Conservation (phyloP, 2,888 invertebrate species). For the Phragmatobia fuliginosa region DNA sequence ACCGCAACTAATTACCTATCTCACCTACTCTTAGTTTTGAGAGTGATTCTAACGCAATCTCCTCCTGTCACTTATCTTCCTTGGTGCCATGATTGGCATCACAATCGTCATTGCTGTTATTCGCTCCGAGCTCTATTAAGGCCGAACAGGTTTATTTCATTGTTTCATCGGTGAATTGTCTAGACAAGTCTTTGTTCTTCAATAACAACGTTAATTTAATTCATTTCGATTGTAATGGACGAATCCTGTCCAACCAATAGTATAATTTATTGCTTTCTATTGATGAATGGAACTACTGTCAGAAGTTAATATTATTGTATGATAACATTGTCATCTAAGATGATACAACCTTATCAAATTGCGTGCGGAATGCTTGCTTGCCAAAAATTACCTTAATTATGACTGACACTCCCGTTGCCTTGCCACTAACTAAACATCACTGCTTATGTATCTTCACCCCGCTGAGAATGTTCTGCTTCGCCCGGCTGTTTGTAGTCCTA, state of each 20-base stretch:
- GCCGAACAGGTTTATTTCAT: slow-evolving; percentile 47
- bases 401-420: slow-evolving; percentile 81
- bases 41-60: slow-evolving; percentile 62
- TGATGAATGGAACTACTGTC: slow-evolving; percentile 34
- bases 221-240: slow-evolving; percentile 47
- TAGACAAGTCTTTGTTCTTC: slow-evolving; percentile 50
- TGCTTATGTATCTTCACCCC: slow-evolving; percentile 83
- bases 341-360: slow-evolving; percentile 43
- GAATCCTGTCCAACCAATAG: slow-evolving; percentile 42
- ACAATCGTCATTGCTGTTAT: slow-evolving; percentile 64
- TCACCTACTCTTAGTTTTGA: slow-evolving; percentile 69
- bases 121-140: slow-evolving; percentile 47
- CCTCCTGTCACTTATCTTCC: slow-evolving; percentile 64
- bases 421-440: slow-evolving; percentile 85
- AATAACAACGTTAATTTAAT: slow-evolving; percentile 41
- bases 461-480: slow-evolving; percentile 86
- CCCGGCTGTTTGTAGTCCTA: slow-evolving; percentile 71
- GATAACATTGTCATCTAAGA: slow-evolving; percentile 38
- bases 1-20: slow-evolving; percentile 70
- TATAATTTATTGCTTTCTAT: slow-evolving; percentile 33
- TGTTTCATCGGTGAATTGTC: slow-evolving; percentile 38
- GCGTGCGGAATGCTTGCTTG: slow-evolving; percentile 79
- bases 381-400: slow-evolving; percentile 62
- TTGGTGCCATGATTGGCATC: slow-evolving; percentile 64
- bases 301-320: slow-evolving; percentile 37